These are phyloP conservation scores for Xenopus petersii DNA, from an alignment of 2,797 vertebrate genomes.

Conservation along the genomic window DNA sequence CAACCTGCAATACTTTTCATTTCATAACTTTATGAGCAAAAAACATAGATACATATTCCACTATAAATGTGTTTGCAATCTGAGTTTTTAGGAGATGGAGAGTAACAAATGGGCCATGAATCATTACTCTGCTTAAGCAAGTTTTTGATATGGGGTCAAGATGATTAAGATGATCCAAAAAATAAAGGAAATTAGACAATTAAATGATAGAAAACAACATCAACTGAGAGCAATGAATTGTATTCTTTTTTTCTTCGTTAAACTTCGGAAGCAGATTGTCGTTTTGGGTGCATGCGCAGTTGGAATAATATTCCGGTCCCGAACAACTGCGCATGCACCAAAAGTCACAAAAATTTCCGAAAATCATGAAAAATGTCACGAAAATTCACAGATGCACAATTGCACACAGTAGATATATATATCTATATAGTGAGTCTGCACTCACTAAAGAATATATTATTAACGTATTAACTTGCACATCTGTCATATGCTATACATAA, in stretches of 20 bases:
- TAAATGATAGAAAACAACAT: not conserved
- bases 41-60: too few relatives aligned
- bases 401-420: too few relatives aligned
- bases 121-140: not conserved
- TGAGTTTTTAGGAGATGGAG: not conserved
- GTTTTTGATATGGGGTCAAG: not conserved
- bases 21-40: too few relatives aligned
- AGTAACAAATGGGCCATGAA: not conserved
- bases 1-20: too few relatives aligned
- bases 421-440: too few relatives aligned
- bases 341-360: too few relatives aligned
- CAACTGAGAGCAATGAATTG: not conserved
- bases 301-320: not conserved
- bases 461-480: too few relatives aligned
- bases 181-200: not conserved
- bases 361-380: too few relatives aligned
- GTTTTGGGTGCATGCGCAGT: too few relatives aligned
- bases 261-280: not conserved
- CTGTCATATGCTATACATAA: not conserved
- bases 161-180: not conserved
- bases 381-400: too few relatives aligned
- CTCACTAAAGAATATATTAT: too few relatives aligned
- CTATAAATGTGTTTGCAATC: not conserved
- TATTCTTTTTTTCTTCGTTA: too few relatives aligned
- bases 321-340: not conserved